Base-by-base conservation (phyloP, 2,113 vertebrate genomes). In the Carassius carassius region DNA sequence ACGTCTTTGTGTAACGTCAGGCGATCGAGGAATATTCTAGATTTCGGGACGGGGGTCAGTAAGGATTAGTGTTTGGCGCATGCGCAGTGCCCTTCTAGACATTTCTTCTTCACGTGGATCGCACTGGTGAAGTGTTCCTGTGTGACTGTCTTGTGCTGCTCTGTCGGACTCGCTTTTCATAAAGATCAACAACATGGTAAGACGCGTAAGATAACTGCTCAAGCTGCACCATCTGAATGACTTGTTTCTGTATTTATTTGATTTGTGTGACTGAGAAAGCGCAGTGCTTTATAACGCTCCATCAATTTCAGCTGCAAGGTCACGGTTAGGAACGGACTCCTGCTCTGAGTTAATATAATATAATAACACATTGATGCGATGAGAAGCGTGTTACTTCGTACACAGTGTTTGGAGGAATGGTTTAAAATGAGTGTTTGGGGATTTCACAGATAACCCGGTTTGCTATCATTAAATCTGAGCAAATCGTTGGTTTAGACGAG, bases 31-130 rank as follows among this genome's bases (percentile, higher is more conserved):
- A 90, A 90, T 49, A 85, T 87, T 91, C 86, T 83, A 58, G 84
- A 87, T 3, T 16, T 4, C 7, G 79, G 67, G 6, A 21, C 5
- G 0, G 0, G 58, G 81, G 11, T 58, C 29, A 19, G 67, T 37
- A 58, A 37, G 19, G 29, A 10, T 19, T 4, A 14, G 8, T 0
- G 0, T 25, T 76, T 3, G 82, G 87, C 94, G 92, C 94, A 95
- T 93, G 95, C 92, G 94, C 88, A 8, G 1, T 65, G 11, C 0
- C 3, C 0, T 91, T 94, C 91, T 90, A 75, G 85, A 89, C 44
- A 35, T 77, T 94, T 94, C 93, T 94, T 94, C 93, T 86, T 94
- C 94, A 94, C 94, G 95, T 94, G 95, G 90, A 65, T 81, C 17
- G n/a, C 3, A 13, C 14, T 35, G 84, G 80, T 0, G 3, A 85